Conservation (phyloP, 2,113 vertebrate species). For the Cryptotis parvus region DNA sequence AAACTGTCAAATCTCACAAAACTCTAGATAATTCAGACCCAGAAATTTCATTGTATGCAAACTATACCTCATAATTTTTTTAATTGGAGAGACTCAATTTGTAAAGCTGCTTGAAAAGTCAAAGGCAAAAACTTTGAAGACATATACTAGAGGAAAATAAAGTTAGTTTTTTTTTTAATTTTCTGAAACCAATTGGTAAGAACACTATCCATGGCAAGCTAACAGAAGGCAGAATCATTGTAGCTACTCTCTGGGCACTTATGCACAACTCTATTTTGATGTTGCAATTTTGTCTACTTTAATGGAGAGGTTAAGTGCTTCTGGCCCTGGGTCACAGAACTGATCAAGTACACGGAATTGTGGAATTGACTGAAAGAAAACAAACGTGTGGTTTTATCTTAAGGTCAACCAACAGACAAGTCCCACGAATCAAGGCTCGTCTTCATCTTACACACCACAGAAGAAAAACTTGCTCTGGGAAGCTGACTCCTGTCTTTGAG, state of each 20-base stretch:
- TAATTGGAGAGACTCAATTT: background rate
- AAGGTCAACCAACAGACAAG: background rate
- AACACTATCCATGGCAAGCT: background rate
- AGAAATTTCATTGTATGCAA: background rate
- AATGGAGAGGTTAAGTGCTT: background rate
- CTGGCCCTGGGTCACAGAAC: background rate
- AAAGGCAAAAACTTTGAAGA: conserved; percentile 13
- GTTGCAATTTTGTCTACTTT: background rate
- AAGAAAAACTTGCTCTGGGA: background rate
- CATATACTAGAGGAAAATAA: background rate
- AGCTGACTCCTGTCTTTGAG: background rate
- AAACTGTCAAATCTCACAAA: background rate
- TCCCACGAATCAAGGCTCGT: background rate
- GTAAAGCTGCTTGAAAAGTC: background rate
- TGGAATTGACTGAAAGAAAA: background rate
- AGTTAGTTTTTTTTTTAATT: background rate
- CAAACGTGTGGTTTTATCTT: background rate
- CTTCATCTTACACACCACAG: background rate
- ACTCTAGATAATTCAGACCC: background rate
- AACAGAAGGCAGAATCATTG: background rate
- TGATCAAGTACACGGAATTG: background rate
- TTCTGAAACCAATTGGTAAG: background rate
- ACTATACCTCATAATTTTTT: background rate
- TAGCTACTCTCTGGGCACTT: background rate
- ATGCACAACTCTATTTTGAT: background rate